Evolutionary conservation across 2,888 invertebrate genomes (phyloP), one percentile per base, ranked within the genome.

Genomic region (Oscheius sp.): DNA sequence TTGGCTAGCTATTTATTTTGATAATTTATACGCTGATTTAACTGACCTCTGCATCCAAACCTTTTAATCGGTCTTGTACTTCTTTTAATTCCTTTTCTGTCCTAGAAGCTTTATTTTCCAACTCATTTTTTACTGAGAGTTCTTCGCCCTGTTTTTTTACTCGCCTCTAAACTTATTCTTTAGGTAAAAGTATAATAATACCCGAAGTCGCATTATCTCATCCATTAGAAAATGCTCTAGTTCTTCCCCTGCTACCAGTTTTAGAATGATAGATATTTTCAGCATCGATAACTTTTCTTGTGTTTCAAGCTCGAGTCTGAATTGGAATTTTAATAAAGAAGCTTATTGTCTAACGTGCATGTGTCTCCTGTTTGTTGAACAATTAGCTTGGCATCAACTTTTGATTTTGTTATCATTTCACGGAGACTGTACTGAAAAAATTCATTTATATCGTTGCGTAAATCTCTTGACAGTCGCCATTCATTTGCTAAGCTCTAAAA

Each of bases 291-390:
- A 23, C 6, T 25, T 25, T 37, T 55, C 55, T 12, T n/a, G 55
- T 55, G 34, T 55, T 55, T 55, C 55, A 8, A 55, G n/a, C 23
- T 55, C 55, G 8, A 55, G 37, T 33, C 55, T 55, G 33, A 53
- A 6, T 17, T 12, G 37, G 2, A 57, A 5, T 25, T 25, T 37
- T 58, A 6, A 10, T 3, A 23, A 25, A 25, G 25, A 39, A 42
- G n/a, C n/a, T n/a, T n/a, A n/a, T n/a, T n/a, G n/a, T n/a, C 61
- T 45, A 12, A 61, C 61, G 29, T 42, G 45, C 61, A 61, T 27
- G 45, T 23, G 3, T 42, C 29, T 3, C 45, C 61, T 5, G 1
- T 27, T 25, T 27, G 12, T 17, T 2, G 31, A 45, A 61, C 17
- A 27, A 42, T 29, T 27, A 25, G 27, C 20, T 61, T 61, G 12